Conservation (phyloP, 2,797 vertebrate species). For the Leptoclinus maculatus region DNA sequence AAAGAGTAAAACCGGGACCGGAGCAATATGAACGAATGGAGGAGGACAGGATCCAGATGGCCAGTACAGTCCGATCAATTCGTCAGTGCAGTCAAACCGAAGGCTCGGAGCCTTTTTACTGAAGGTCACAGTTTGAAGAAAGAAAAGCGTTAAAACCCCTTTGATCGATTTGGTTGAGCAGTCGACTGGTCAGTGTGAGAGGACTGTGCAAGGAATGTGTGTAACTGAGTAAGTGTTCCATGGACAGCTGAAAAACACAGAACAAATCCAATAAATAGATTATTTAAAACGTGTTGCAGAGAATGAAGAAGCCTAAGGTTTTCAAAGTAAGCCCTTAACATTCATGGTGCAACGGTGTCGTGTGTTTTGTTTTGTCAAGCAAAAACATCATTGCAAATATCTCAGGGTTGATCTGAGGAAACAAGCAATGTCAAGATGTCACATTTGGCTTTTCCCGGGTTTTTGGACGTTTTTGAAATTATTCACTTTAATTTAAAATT, state of each 20-base stretch:
- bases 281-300: neutral
- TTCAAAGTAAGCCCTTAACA: neutral
- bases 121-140: conserved; percentile 47
- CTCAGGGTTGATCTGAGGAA: too few relatives aligned
- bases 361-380: neutral
- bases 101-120: conserved; percentile 13
- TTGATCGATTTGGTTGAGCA: conserved; percentile 3
- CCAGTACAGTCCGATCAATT: conserved; percentile 45
- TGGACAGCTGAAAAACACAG: neutral
- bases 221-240: neutral
- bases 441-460: too few relatives aligned
- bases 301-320: neutral
- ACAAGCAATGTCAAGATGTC: too few relatives aligned
- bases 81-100: conserved; percentile 30
- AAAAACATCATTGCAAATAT: too few relatives aligned
- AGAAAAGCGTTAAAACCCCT: conserved; percentile 21
- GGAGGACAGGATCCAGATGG: conserved; percentile 41
- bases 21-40: conserved; percentile 19
- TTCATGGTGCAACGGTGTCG: neutral
- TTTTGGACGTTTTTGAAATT: too few relatives aligned
- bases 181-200: neutral
- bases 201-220: neutral
- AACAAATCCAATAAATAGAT: neutral
- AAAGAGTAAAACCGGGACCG: conserved; percentile 12
- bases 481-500: too few relatives aligned